Conservation (phyloP, 2,113 vertebrate genomes). For the Globicephala melas region DNA sequence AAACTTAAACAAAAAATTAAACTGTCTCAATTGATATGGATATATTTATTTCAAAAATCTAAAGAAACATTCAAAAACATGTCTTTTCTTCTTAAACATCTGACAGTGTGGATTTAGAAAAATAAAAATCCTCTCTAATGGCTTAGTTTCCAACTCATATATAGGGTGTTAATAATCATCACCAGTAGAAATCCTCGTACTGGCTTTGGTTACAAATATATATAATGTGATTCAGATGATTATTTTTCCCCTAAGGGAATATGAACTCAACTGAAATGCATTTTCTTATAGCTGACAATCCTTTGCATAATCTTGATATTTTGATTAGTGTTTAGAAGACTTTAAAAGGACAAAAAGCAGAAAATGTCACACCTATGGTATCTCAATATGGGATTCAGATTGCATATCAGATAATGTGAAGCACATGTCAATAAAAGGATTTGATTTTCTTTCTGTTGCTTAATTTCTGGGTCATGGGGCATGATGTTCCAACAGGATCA, state of each 20-base stretch:
- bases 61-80: neutral
- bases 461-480: neutral
- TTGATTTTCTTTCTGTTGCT: constrained; percentile 3
- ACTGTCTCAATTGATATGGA: neutral
- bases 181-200: neutral
- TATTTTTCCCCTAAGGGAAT: neutral
- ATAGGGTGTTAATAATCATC: neutral
- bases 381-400: constrained; percentile 52
- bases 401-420: constrained; percentile 32
- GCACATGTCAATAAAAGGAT: constrained; percentile 16
- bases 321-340: constrained; percentile 8
- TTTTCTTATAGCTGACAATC: constrained; percentile 30
- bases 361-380: constrained; percentile 54
- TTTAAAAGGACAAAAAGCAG: constrained; percentile 9
- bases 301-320: constrained; percentile 45
- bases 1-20: neutral
- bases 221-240: constrained; percentile 2
- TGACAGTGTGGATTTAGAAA: neutral
- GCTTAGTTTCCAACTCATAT: neutral
- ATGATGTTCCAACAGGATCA: neutral
- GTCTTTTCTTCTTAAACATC: neutral
- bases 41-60: neutral
- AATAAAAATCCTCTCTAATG: neutral
- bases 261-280: neutral
- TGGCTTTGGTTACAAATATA: neutral